Evolutionary conservation across 2,113 vertebrate species (phyloP).

Genomic region (Glaucomys volans): DNA sequence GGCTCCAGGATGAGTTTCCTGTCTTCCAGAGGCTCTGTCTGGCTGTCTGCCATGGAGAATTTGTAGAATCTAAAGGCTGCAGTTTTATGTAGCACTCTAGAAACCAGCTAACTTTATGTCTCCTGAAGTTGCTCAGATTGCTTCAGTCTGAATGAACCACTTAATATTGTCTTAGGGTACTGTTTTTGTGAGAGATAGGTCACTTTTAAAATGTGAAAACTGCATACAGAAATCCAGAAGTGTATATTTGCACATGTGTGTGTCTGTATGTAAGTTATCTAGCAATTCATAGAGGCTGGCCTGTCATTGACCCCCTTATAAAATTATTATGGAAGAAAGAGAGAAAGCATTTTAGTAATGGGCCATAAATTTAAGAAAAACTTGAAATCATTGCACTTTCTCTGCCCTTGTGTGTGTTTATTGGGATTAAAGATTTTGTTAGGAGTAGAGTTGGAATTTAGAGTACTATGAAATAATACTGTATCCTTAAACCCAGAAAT

Average conservation of each 20-base stretch:
- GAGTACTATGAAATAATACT: neutral
- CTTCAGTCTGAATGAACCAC: neutral
- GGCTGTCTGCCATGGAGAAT: constrained; percentile 44
- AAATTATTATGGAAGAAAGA: neutral
- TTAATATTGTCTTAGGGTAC: neutral
- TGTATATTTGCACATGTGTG: neutral
- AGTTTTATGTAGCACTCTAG: neutral
- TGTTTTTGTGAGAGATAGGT: neutral
- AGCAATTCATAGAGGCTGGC: neutral
- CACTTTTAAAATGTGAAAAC: neutral
- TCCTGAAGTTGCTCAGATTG: constrained; percentile 1
- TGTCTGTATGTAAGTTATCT: neutral
- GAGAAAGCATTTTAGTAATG: neutral
- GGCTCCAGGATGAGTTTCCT: constrained; percentile 48
- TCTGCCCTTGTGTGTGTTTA: neutral
- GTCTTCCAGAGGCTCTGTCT: constrained; percentile 52
- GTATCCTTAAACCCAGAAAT: neutral
- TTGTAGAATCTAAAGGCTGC: neutral
- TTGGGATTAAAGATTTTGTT: neutral
- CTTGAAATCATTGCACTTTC: neutral
- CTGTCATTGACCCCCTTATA: neutral
- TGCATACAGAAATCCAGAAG: neutral
- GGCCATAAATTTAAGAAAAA: neutral
- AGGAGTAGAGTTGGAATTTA: neutral
- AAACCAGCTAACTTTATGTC: constrained; percentile 34